These are phyloP conservation scores for Drosophila malerkotliana DNA, from an alignment of 1,140 invertebrate genomes.

Conservation along the genomic window DNA sequence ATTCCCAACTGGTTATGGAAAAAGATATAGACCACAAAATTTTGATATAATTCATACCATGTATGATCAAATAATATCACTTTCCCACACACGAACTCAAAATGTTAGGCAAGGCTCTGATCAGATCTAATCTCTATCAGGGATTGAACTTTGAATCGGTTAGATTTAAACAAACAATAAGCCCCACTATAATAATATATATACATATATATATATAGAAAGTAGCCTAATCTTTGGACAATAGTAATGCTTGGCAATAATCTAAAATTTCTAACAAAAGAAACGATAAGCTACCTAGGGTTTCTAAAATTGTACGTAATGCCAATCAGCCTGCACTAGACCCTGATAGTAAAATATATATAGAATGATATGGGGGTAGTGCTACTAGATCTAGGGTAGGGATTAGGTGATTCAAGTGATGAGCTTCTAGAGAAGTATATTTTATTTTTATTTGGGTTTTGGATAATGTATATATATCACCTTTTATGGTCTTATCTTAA, in stretches of 20 bases:
- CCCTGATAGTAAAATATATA: constrained; percentile 21
- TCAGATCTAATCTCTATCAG: constrained; percentile 7
- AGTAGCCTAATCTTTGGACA: constrained; percentile 37
- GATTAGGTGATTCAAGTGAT: neutral
- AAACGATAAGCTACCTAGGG: constrained; percentile 22
- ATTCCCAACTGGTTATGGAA: no score
- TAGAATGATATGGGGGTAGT: constrained; percentile 14
- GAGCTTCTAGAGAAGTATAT: neutral
- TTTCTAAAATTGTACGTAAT: constrained; percentile 46
- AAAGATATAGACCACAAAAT: no score
- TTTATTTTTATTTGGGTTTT: no score
- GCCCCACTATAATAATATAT: neutral
- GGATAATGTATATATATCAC: no score
- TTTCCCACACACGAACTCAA: neutral
- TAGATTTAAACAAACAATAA: constrained; percentile 15
- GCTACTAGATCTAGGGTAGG: neutral
- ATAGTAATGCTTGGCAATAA: constrained; percentile 44
- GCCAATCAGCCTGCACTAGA: constrained; percentile 33
- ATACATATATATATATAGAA: constrained; percentile 11
- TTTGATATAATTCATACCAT: no score
- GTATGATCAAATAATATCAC: neutral
- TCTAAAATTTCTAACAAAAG: constrained; percentile 18
- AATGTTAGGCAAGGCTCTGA: constrained; percentile 5
- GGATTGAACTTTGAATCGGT: constrained; percentile 36
- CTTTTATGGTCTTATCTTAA: no score